These are phyloP conservation scores for Drosophila murphyi DNA, from an alignment of 1,140 invertebrate species.

Conservation along the genomic window DNA sequence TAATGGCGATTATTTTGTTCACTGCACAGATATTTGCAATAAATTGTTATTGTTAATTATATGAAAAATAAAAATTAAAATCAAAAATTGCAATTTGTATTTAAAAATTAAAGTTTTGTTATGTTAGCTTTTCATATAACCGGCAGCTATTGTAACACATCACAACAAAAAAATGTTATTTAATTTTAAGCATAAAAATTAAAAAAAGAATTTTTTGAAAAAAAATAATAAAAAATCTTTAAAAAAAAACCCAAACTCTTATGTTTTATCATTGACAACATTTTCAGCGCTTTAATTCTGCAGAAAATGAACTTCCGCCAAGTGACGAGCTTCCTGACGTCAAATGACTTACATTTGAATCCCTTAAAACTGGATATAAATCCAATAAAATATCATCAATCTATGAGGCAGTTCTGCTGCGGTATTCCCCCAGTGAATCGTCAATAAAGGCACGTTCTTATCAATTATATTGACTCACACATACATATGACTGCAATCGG, in stretches of 20 bases:
- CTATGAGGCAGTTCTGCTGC: constrained; percentile 18
- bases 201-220: constrained; percentile 60
- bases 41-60: constrained; percentile 52
- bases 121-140: constrained; percentile 70
- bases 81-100: constrained; percentile 51
- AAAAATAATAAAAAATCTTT: constrained; percentile 27
- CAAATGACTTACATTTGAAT: constrained; percentile 15
- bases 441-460: constrained; percentile 16
- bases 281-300: constrained; percentile 31
- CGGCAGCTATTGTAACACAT: constrained; percentile 18
- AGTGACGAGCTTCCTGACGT: constrained; percentile 35
- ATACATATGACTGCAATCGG: background rate
- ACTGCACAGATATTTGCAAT: constrained; percentile 39
- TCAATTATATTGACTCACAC: constrained; percentile 13
- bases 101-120: constrained; percentile 77
- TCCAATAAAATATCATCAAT: constrained; percentile 11
- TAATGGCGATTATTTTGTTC: constrained; percentile 65
- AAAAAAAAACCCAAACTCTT: constrained; percentile 36
- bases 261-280: constrained; percentile 38
- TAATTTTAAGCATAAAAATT: constrained; percentile 69
- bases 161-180: constrained; percentile 62
- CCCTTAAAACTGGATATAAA: constrained; percentile 17
- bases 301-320: constrained; percentile 13
- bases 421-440: constrained; percentile 49
- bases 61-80: constrained; percentile 34